A percentile compares a stretch with the other conserved stretches of the same genome.
phyloP scores from a whole-genome alignment of 2,113 vertebrate genomes.

The Sialia sialis region DNA sequence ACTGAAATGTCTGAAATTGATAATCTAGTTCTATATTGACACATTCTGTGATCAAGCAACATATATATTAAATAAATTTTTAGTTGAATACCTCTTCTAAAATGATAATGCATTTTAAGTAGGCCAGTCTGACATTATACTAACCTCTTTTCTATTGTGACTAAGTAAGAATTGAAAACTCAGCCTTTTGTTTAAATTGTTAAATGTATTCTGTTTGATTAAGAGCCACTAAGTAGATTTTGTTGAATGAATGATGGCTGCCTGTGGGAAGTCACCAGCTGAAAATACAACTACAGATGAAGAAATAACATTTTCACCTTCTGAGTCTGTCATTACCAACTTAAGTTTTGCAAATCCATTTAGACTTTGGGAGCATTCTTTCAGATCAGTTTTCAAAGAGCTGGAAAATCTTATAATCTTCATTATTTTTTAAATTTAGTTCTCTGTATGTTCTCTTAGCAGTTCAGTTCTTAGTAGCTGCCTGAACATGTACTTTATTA shows the following conservation, averaged over 20 bases:
- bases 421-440: not conserved
- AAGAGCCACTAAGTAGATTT: not conserved
- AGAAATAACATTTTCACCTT: not conserved
- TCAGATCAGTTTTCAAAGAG: not conserved
- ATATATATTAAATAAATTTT: not conserved
- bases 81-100: not conserved
- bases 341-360: not conserved
- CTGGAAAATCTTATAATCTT: not conserved
- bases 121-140: not conserved
- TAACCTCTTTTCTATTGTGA: not conserved
- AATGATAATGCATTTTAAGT: not conserved
- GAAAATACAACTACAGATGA: constrained; percentile 28
- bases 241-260: not conserved
- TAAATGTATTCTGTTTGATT: not conserved
- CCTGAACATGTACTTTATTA: not conserved
- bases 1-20: not conserved
- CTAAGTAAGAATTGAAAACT: not conserved
- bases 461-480: not conserved
- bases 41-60: not conserved
- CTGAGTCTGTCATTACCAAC: not conserved
- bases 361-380: not conserved
- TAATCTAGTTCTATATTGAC: not conserved
- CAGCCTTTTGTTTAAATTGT: not conserved
- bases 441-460: not conserved
- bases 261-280: not conserved